Conservation (phyloP, 2,113 vertebrate genomes). For the Myxocyprinus asiaticus region DNA sequence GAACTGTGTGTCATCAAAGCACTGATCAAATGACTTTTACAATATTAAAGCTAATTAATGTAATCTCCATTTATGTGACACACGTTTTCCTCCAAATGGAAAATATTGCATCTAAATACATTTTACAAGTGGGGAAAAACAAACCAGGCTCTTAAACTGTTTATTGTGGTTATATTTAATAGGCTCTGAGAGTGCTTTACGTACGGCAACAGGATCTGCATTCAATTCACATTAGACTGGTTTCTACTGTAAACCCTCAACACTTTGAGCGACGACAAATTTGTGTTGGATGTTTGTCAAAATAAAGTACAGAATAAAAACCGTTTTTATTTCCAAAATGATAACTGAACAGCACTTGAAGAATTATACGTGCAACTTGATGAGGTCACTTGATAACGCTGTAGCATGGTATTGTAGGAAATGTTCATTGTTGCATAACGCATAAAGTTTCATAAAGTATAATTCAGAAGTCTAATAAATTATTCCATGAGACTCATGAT, state of each 20-base stretch:
- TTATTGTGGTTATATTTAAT: conserved; percentile 33
- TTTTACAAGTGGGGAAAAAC: conserved; percentile 41
- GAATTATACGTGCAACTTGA: too few relatives aligned
- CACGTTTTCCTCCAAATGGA: conserved; percentile 36
- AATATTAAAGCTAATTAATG: conserved; percentile 33
- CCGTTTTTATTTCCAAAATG: too few relatives aligned
- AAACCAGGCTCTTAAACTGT: conserved; percentile 46
- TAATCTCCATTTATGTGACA: conserved; percentile 38
- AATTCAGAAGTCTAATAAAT: too few relatives aligned
- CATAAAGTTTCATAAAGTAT: too few relatives aligned
- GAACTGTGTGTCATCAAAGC: conserved; percentile 35
- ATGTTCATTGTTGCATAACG: too few relatives aligned
- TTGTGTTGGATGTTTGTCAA: background rate
- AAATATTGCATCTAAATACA: conserved; percentile 34
- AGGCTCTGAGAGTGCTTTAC: conserved; percentile 2
- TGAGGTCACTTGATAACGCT: too few relatives aligned
- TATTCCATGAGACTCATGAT: too few relatives aligned
- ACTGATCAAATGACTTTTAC: conserved; percentile 30
- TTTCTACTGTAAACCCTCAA: background rate
- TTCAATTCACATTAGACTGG: background rate
- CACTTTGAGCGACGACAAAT: background rate
- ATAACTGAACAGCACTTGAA: too few relatives aligned
- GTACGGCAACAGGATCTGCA: conserved; percentile 15
- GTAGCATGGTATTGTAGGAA: too few relatives aligned
- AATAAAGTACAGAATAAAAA: background rate